Evolutionary conservation across 35 echinoderm and acorn worm genomes (phyloP).

Genomic region (Patiria miniata): DNA sequence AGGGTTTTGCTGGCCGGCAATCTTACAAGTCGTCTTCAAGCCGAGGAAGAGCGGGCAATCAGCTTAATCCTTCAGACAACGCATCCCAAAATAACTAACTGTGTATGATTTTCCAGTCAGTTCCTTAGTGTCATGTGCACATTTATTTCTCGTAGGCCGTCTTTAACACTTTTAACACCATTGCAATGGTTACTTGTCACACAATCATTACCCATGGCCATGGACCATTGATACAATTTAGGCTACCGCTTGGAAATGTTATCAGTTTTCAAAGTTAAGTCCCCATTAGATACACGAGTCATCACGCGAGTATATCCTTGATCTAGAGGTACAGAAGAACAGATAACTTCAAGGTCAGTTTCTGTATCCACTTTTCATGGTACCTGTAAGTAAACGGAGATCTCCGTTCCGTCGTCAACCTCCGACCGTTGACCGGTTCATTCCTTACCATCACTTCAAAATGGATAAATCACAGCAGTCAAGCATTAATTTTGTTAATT

Average conservation of each 20-base stretch:
- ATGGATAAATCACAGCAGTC: no score
- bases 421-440: conserved; percentile 17
- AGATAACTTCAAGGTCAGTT: conserved; percentile 2
- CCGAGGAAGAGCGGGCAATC: no score
- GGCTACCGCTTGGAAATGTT: background rate
- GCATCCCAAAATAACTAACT: no score
- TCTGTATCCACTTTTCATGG: conserved; percentile 19
- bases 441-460: conserved; percentile 58
- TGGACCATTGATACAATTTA: background rate
- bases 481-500: no score
- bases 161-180: background rate
- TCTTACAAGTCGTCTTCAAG: no score
- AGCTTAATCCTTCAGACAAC: no score
- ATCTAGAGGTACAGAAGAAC: background rate
- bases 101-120: no score
- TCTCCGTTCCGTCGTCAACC: conserved; percentile 48
- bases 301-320: background rate
- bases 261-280: background rate
- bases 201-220: background rate
- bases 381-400: conserved; percentile 34
- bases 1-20: no score
- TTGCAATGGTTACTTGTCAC: no score
- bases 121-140: no score
- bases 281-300: background rate
- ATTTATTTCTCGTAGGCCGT: no score